Conservation (phyloP, 2,113 vertebrate species). For the Scomber colias region DNA sequence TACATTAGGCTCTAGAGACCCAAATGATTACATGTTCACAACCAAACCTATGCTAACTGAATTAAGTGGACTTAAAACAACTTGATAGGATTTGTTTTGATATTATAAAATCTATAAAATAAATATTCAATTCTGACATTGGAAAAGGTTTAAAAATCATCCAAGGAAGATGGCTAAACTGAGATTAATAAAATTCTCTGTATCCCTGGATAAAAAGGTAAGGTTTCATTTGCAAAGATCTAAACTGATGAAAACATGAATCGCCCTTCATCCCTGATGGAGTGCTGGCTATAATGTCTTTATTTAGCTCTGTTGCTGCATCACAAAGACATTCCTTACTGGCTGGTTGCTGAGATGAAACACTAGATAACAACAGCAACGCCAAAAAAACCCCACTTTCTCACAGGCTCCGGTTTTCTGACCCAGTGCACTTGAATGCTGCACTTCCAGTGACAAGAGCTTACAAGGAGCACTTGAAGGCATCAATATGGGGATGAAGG, state of each 20-base stretch:
- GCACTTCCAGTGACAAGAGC: background rate
- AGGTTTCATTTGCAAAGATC: background rate
- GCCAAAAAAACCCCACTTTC: background rate
- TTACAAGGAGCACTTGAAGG: conserved; percentile 49
- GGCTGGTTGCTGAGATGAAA: background rate
- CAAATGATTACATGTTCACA: too few species aligned
- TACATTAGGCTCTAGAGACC: too few species aligned
- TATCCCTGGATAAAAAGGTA: background rate
- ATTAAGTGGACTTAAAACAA: too few species aligned
- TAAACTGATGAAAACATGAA: background rate
- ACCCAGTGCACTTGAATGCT: conserved; percentile 2
- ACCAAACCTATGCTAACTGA: too few species aligned
- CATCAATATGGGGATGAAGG: conserved; percentile 45
- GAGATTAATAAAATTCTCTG: too few species aligned
- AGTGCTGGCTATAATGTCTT: background rate
- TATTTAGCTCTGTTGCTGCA: background rate
- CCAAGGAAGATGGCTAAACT: too few species aligned
- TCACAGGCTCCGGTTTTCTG: background rate
- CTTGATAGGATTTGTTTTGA: too few species aligned
- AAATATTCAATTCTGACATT: too few species aligned
- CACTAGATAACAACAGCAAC: too few species aligned
- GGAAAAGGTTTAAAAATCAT: too few species aligned
- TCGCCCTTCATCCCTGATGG: background rate
- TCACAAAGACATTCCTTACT: background rate
- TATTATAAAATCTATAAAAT: too few species aligned